Percentiles rank a stretch among this genome's conserved stretches.
Conservation (phyloP, 2,797 vertebrate species). For the Odontamblyopus lacepedii region DNA sequence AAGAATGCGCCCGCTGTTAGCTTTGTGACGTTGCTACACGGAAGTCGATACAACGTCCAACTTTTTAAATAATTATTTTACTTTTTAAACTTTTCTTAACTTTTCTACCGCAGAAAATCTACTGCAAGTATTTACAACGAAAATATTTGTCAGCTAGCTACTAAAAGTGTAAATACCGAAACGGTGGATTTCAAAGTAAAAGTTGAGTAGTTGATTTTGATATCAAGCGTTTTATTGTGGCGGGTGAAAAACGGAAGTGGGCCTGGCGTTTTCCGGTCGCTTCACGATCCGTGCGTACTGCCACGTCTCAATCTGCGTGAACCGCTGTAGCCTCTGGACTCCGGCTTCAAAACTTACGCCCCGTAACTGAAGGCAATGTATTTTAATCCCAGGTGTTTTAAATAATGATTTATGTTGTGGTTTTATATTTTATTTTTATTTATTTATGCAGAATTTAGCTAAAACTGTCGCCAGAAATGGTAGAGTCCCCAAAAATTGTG, state of each 20-base stretch:
- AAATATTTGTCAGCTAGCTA: conserved; percentile 9
- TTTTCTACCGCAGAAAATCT: conserved; percentile 21
- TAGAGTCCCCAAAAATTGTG: no score
- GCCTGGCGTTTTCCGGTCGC: fast-evolving
- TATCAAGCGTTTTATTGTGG: conserved; percentile 37
- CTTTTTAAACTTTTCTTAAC: no score
- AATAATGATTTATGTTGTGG: background rate
- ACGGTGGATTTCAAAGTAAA: conserved; percentile 46
- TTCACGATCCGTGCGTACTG: conserved; percentile 65
- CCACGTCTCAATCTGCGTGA: conserved; percentile 86
- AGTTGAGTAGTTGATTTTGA: fast-evolving
- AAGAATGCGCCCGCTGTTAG: background rate
- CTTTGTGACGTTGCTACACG: background rate
- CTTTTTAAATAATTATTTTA: background rate
- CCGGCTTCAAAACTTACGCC: background rate
- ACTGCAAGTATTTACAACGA: conserved; percentile 55
- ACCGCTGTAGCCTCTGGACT: conserved; percentile 26
- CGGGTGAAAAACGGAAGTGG: background rate
- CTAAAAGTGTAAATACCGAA: background rate
- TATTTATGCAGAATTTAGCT: background rate
- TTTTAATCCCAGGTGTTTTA: conserved; percentile 2
- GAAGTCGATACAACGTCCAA: background rate
- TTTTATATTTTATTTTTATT: background rate
- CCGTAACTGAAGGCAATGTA: conserved; percentile 4
- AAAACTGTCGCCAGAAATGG: background rate